A percentile compares a stretch with the other conserved stretches of the same genome.
Conservation (phyloP, 2,113 vertebrate species). For the Sceloporus undulatus region DNA sequence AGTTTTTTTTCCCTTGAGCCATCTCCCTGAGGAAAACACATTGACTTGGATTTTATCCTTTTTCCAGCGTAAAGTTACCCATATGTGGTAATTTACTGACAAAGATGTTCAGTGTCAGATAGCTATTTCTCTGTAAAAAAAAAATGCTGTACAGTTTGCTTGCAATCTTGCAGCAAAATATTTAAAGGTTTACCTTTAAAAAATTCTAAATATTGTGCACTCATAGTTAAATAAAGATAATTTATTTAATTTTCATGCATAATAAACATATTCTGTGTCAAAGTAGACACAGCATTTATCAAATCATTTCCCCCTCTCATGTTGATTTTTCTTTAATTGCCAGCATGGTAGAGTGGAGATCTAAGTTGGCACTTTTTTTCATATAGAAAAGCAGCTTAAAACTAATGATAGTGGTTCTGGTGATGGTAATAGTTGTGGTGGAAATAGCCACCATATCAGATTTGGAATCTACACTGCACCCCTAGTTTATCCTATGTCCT, state of each 20-base stretch:
- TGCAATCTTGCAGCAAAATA: background rate
- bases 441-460: too few relatives aligned
- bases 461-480: background rate
- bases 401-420: background rate
- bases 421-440: background rate
- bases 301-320: background rate
- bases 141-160: background rate
- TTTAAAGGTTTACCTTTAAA: background rate
- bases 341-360: background rate
- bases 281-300: background rate
- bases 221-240: background rate
- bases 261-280: background rate
- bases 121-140: background rate
- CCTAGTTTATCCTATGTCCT: background rate
- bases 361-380: background rate
- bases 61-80: background rate
- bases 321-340: background rate
- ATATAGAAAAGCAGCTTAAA: too few relatives aligned
- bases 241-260: background rate
- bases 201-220: background rate
- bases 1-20: slow-evolving; percentile 21
- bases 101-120: background rate
- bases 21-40: background rate
- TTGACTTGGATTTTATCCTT: background rate
- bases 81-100: background rate